phyloP scores from a whole-genome alignment of 2,113 vertebrate genomes.

The Galeopterus variegatus region DNA sequence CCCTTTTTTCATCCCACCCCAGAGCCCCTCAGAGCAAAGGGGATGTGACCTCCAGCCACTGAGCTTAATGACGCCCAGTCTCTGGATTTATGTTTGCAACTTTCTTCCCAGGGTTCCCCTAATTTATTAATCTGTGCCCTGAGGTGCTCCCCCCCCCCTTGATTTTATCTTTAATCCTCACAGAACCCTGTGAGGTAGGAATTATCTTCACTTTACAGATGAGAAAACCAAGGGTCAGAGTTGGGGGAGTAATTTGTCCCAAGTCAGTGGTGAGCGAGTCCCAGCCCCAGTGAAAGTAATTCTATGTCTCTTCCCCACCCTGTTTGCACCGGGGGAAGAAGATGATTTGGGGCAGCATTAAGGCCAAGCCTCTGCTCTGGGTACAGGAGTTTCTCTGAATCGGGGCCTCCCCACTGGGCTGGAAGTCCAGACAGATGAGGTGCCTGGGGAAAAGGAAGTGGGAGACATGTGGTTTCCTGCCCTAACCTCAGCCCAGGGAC shows the following conservation, averaged over 20 bases:
- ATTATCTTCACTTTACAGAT: not conserved
- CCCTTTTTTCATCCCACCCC: not conserved
- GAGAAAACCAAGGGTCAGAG: not conserved
- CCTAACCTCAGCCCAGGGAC: slow-evolving; percentile 55
- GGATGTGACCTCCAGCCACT: not conserved
- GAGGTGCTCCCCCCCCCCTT: not conserved
- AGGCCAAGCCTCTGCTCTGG: not conserved
- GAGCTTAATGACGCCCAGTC: not conserved
- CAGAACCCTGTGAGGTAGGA: not conserved
- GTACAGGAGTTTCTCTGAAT: not conserved
- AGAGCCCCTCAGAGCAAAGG: not conserved
- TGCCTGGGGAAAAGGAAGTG: slow-evolving; percentile 72
- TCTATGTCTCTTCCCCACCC: not conserved
- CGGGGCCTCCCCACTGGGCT: not conserved
- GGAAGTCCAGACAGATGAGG: slow-evolving; percentile 12
- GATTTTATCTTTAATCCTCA: not conserved
- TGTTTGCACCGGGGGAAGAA: not conserved
- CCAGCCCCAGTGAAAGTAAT: not conserved
- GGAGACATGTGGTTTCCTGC: slow-evolving; percentile 77
- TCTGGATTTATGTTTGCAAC: not conserved
- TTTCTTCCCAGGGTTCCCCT: not conserved
- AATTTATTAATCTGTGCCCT: not conserved
- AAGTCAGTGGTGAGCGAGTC: too few species aligned
- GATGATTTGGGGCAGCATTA: not conserved
- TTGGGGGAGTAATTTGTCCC: not conserved